Base-by-base conservation (phyloP, 2,888 invertebrate genomes). In the Oasisia sp. region DNA sequence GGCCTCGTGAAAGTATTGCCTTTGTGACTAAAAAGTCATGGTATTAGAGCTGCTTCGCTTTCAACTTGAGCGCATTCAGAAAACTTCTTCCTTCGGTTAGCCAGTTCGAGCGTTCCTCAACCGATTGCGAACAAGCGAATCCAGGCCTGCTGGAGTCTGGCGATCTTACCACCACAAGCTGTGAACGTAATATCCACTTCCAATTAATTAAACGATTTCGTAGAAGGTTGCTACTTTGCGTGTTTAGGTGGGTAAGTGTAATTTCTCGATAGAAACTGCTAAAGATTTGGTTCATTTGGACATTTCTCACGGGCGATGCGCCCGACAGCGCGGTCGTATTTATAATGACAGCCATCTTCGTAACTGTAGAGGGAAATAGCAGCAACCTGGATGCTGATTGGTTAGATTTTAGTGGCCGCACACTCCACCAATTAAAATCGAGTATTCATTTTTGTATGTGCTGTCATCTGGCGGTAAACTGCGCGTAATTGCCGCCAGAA, bases 271-370 rank as follows among this genome's bases (percentile, higher is more conserved):
- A 91, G 50, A 92, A 89, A 92, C 56, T 32, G 44, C 19, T 58
- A 90, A 56, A 92, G 32, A 90, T 90, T 92, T 32, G 90, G 74
- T 44, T 50, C 44, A 92, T 74, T 91, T 92, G 89, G 32, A 50
- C 32, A 32, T 92, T 93, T 93, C 93, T 94, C 93, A 93, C 93
- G 93, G 91, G 93, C 94, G 95, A 94, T 94, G 94, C 94, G 95
- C 94, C 93, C 94, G 93, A 94, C 94, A 94, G 95, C 95, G 97
- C 97, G 97, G 97, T 98, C 98, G 98, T 98, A 98, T 98, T 98
- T 98, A 98, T 98, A 99, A 98, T 98, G 98, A 98, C 98, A 98
- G 98, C 98, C 98, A 98, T 98, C 97, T 98, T 98, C 98, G 97
- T 95, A 94, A 94, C 74, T 74, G 94, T 93, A 94, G 94, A 94